phyloP scores from a whole-genome alignment of 2,888 invertebrate species.

The Plagodis dolabraria region DNA sequence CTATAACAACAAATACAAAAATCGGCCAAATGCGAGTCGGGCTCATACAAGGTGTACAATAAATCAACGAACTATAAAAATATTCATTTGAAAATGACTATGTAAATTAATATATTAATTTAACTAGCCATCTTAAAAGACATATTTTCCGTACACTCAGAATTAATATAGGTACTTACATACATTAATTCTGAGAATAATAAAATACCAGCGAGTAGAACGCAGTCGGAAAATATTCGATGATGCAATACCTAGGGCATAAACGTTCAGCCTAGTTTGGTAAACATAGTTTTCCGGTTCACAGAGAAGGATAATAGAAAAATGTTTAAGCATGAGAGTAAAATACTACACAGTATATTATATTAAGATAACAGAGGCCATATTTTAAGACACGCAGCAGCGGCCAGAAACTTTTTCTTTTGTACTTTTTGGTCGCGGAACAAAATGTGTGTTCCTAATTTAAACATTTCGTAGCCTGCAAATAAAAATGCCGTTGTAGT shows the following conservation, averaged over 20 bases:
- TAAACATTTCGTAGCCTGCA: too few species aligned
- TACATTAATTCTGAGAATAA: constrained; percentile 7
- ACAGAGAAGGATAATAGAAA: constrained; percentile 21
- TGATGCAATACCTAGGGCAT: constrained; percentile 19
- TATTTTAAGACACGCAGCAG: too few species aligned
- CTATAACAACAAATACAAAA: too few species aligned
- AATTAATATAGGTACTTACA: background rate
- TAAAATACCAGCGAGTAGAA: constrained; percentile 9
- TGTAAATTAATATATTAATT: background rate
- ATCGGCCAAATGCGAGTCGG: too few species aligned
- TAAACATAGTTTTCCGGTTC: constrained; percentile 31
- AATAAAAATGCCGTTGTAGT: too few species aligned
- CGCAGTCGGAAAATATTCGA: constrained; percentile 18
- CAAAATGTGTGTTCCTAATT: too few species aligned
- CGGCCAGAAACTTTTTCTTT: too few species aligned
- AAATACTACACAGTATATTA: background rate
- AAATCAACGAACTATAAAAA: too few species aligned
- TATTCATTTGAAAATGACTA: background rate
- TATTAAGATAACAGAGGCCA: too few species aligned
- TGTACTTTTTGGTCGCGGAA: too few species aligned
- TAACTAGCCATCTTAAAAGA: too few species aligned
- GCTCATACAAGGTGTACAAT: too few species aligned
- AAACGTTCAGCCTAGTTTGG: constrained; percentile 18
- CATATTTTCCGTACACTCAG: background rate
- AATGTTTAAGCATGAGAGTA: background rate